Base-by-base conservation (phyloP, 92 coral and sea anemone genomes). In the Palythoa caribaeorum region DNA sequence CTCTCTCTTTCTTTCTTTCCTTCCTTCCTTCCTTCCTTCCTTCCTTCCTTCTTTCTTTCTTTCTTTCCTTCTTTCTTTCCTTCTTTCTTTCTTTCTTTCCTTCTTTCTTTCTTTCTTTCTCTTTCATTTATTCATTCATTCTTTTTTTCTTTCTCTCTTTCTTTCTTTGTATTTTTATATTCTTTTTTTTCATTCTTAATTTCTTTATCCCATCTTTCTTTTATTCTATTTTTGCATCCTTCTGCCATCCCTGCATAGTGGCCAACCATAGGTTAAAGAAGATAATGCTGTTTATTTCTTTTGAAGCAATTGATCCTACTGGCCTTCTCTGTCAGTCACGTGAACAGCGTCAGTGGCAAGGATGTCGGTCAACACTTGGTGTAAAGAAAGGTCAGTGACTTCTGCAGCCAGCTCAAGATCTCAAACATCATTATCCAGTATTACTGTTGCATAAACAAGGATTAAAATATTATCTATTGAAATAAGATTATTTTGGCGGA, bases 261-360 rank as follows among this genome's bases (percentile, higher is more conserved):
- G 48, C 48, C 1, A 44, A 1, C 5, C 5, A 44, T 44, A 7
- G 9, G 0, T 63, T 1, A 16, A 3, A n/a, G 1, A 3, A 2
- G 8, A 6, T n/a, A 8, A 19, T 6, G 3, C 6, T 63, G 70
- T 63, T 28, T 59, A 57, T 66, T 66, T 77, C 36, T 35, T 36
- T 37, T 70, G 5, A 70, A 35, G 99, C 99, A 21, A 97, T 97
- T 55, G 91, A 86, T 87, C 90, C 85, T 38, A 93, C 93, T 76
- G 99, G 99, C 9, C 90, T 85, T 52, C 90, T 97, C 7, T 97
- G 99, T 91, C 99, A 97, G 79, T 92, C 98, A 77, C 93, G 99
- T 48, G 93, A 94, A 38, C 91, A 92, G 80, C 44, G 28, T 62
- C 94, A 93, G 80, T 97, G 99, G 99, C 98, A 97, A 86, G 99